Conservation (phyloP, 2,797 vertebrate genomes). For the Mus caroli region DNA sequence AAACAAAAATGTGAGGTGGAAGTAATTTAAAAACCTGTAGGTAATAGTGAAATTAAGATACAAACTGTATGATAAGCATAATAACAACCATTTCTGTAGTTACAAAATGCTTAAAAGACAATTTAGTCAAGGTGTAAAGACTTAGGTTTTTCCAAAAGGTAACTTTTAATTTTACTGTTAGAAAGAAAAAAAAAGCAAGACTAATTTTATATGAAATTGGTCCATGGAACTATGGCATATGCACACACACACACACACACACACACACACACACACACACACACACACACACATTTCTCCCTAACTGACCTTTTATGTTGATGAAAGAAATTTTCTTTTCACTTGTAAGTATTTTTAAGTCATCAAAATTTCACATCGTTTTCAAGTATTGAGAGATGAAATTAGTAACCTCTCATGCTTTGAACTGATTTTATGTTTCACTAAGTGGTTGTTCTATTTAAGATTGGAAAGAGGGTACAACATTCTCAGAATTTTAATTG, state of each 20-base stretch:
- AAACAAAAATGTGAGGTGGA: background rate
- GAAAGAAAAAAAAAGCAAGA: background rate
- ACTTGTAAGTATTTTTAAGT: background rate
- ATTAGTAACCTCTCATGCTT: background rate
- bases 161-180: background rate
- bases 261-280: too few species aligned
- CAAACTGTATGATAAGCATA: background rate
- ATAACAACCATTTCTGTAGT: background rate
- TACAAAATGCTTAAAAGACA: background rate
- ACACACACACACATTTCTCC: too few species aligned
- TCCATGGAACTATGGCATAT: background rate
- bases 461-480: background rate
- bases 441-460: background rate
- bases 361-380: background rate
- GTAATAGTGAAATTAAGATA: background rate
- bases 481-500: background rate
- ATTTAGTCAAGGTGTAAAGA: background rate
- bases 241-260: too few species aligned
- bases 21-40: background rate
- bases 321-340: background rate
- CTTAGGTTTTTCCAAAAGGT: background rate
- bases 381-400: background rate
- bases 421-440: background rate
- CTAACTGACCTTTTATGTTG: background rate
- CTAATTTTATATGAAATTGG: background rate